These are phyloP conservation scores for Chrysolina americana DNA, from an alignment of 2,888 invertebrate genomes.

Conservation along the genomic window DNA sequence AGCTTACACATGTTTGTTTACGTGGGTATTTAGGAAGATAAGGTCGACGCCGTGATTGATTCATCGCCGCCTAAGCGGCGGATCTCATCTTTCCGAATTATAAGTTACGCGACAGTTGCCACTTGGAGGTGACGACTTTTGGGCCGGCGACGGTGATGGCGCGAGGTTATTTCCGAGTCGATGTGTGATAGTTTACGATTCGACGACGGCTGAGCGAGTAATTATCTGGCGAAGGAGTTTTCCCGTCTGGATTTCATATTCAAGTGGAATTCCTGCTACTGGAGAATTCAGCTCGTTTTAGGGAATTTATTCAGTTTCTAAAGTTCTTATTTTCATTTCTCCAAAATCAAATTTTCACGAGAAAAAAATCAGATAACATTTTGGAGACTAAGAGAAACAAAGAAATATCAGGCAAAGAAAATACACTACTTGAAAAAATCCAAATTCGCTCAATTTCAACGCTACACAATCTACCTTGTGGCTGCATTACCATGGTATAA, in stretches of 20 bases:
- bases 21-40: conserved; percentile 65
- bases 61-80: conserved; percentile 60
- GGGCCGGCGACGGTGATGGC: neutral
- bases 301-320: too few species aligned
- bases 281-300: too few species aligned
- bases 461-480: too few species aligned
- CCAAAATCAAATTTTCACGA: too few species aligned
- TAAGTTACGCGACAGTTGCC: conserved; percentile 53
- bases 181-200: neutral
- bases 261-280: too few species aligned
- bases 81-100: conserved; percentile 51
- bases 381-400: too few species aligned
- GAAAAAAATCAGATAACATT: too few species aligned
- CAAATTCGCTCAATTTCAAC: too few species aligned
- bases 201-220: neutral
- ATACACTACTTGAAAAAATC: too few species aligned
- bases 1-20: conserved; percentile 68
- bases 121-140: conserved; percentile 30
- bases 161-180: conserved; percentile 3
- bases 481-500: too few species aligned
- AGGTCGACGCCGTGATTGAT: conserved; percentile 64
- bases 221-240: conserved; percentile 4
- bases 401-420: too few species aligned
- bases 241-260: neutral
- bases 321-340: too few species aligned